These are phyloP conservation scores for Hemibagrus guttatus DNA, from an alignment of 2,797 vertebrate genomes.

Conservation along the genomic window DNA sequence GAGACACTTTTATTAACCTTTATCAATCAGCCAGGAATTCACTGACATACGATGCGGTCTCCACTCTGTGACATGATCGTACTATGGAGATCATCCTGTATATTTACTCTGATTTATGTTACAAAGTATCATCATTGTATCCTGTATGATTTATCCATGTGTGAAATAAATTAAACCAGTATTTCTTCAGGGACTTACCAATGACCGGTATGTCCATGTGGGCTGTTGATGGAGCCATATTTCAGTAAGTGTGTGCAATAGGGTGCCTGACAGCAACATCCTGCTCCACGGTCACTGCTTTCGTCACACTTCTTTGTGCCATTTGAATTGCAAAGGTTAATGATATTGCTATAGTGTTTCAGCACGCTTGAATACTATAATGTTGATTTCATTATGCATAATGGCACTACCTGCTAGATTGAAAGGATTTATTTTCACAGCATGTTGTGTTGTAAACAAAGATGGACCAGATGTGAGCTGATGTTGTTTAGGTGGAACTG, in stretches of 20 bases:
- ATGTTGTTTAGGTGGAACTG: neutral
- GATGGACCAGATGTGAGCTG: neutral
- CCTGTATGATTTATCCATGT: constrained; percentile 77
- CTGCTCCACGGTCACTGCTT: constrained; percentile 91
- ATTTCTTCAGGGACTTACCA: constrained; percentile 85
- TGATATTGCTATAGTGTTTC: constrained; percentile 85
- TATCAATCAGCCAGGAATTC: constrained; percentile 42
- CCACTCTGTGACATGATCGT: constrained; percentile 33
- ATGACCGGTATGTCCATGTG: constrained; percentile 71
- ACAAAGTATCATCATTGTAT: constrained; percentile 75
- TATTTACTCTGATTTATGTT: constrained; percentile 65
- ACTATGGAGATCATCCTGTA: constrained; percentile 44
- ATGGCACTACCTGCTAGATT: constrained; percentile 72
- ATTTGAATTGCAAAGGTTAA: constrained; percentile 99
- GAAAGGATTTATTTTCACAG: constrained; percentile 59
- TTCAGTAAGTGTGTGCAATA: constrained; percentile 73
- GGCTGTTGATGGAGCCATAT: constrained; percentile 85
- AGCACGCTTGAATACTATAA: constrained; percentile 68
- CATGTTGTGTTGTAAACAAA: constrained; percentile 29
- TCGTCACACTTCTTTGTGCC: constrained; percentile 80
- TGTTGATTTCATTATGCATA: constrained; percentile 77
- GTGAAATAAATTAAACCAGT: constrained; percentile 87
- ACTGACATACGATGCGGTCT: constrained; percentile 33
- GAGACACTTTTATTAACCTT: constrained; percentile 53
- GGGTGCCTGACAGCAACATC: constrained; percentile 86